Evolutionary conservation across 2,888 invertebrate genomes (phyloP), one percentile per base, ranked within the genome.

Genomic region (Geophilus truncorum): DNA sequence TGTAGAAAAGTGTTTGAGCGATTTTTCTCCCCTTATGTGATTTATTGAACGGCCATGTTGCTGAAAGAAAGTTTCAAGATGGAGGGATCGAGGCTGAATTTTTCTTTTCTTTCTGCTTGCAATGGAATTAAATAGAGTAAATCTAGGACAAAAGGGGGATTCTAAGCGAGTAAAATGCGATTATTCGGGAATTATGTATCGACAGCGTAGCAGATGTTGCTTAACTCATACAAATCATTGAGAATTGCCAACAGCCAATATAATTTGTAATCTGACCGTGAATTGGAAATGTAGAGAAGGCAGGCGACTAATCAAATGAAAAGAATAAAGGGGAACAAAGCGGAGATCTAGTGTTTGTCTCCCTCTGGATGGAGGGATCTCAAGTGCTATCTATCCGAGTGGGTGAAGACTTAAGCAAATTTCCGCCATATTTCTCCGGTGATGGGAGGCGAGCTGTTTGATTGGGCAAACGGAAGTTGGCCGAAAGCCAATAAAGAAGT

Each of bases 11-110:
- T 7, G 51, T 51, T 51, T 51, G 51, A 51, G 15, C 4, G 21
- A 51, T 18, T 51, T 18, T 18, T n/a, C 45, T 45, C 45, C 51
- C 15, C 70, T 70, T 15, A 15, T 25, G 25, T 70, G 70, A 70
- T 70, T 70, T 70, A 70, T 70, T 25, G 70, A 12, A 28, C 51
- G 7, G 51, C 21, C 18, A 18, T 15, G 70, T 70, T 70, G 51
- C 5, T 70, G 70, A 70, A 70, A 70, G 70, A 70, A 70, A 28
- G 23, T 25, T 70, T 70, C 70, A 70, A 70, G 70, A 70, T 28
- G 70, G 70, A 70, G 70, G 51, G 18, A 40, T 40, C 15, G 40
- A 40, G 40, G 40, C 4, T 18, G 57, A 57, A 21, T 9, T 62
- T 62, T 62, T 2, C 25, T 25, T 10, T 4, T 70, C 10, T 70